Percentiles rank a stretch among this genome's conserved stretches.
phyloP scores from a whole-genome alignment of 2,113 vertebrate species.

The Paramormyrops kingsleyae region DNA sequence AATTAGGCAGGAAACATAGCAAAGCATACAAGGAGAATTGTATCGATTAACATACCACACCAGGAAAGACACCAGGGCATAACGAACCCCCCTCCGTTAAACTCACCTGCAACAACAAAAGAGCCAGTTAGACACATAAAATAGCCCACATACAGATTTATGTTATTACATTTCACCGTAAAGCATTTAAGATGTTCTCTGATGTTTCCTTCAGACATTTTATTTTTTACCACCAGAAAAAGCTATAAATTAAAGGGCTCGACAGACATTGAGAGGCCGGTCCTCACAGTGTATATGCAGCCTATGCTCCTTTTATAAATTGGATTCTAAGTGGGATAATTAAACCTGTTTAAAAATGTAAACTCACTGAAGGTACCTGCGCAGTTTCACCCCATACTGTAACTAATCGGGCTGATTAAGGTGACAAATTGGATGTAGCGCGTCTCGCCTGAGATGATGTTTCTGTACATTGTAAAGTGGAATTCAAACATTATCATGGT shows the following conservation, averaged over 20 bases:
- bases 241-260: neutral
- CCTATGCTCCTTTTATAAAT: neutral
- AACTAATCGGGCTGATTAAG: conserved; percentile 1
- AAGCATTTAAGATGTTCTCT: neutral
- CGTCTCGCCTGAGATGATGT: neutral
- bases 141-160: neutral
- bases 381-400: neutral
- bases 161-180: neutral
- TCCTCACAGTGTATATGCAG: neutral
- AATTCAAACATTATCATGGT: neutral
- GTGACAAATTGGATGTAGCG: neutral
- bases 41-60: conserved; percentile 1
- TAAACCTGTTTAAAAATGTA: conserved; percentile 16
- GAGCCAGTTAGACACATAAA: neutral
- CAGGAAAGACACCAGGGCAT: neutral
- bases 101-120: conserved; percentile 6
- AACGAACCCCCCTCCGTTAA: neutral
- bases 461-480: neutral
- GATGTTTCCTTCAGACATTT: neutral
- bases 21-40: neutral
- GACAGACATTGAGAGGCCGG: neutral
- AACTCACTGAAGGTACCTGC: conserved; percentile 3
- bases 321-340: conserved; percentile 17
- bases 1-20: neutral
- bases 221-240: neutral